Conservation (phyloP, 1,140 invertebrate genomes). For the Trachelipus rathkii region DNA sequence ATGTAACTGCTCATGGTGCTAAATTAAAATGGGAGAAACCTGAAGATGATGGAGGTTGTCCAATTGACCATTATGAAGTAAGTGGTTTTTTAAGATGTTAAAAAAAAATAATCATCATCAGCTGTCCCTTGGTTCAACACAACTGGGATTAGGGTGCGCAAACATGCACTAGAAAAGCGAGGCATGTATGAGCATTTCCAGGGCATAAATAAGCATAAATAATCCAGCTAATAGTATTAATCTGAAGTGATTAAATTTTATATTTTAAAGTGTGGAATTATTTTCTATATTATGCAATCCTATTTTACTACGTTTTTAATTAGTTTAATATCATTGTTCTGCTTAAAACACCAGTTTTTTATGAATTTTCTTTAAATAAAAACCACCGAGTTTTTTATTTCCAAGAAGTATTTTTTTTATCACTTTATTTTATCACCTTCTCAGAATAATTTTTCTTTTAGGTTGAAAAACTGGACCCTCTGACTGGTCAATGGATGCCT, state of each 20-base stretch:
- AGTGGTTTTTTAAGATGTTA: neutral
- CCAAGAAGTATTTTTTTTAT: no score
- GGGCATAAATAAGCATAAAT: no score
- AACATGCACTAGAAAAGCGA: neutral
- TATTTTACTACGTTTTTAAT: no score
- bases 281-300: neutral
- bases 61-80: slow-evolving; percentile 93
- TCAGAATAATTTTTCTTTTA: slow-evolving; percentile 3
- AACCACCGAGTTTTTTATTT: no score
- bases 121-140: no score
- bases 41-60: slow-evolving; percentile 84
- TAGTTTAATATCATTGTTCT: no score
- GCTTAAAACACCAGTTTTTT: no score
- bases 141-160: no score
- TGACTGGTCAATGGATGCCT: slow-evolving; percentile 86
- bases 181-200: no score
- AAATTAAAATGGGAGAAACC: slow-evolving; percentile 87
- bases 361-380: no score
- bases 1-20: slow-evolving; percentile 89
- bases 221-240: neutral
- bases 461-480: slow-evolving; percentile 81
- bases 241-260: neutral
- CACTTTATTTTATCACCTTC: no score
- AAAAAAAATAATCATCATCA: neutral
- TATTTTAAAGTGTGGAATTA: neutral